Base-by-base conservation (phyloP, 2,888 invertebrate species). In the Pantelozetes paolii region DNA sequence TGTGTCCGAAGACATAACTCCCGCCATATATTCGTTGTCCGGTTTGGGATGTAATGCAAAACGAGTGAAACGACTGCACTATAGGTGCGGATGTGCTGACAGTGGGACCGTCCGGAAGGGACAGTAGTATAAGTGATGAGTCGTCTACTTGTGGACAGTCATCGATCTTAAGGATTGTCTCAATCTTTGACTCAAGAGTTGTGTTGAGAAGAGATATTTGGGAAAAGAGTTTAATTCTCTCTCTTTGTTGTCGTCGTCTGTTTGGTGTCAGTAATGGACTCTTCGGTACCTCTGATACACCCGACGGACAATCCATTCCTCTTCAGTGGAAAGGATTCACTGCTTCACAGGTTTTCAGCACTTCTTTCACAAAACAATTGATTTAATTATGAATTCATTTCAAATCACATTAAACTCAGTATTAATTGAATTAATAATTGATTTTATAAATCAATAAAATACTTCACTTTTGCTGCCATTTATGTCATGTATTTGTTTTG, bases 21-120 rank as follows among this genome's bases (percentile, higher is more conserved):
- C 71, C 71, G 18, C 99, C 99, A 85, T 94, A 95, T 78, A 90
- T 90, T 79, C 96, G 86, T 78, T 90, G 90, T 73, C 97, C 98
- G 87, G 99, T 96, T 85, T 98, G 97, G 79, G 92, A 87, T 18
- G 98, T 98, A 76, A 98, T 93, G 74, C 98, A 89, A 85, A 98
- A 99, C 69, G 96, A 92, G 84, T 99, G 99, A 83, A 97, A 95
- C 81, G 87, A 88, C 15, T 95, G 91, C 79, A 91, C 90, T 74
- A 88, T 84, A 62, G 70, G 71, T 26, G 42, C 57, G 54, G 48
- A 26, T 18, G 40, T 30, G 40, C 26, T 59, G n/a, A 75, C 48
- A 8, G 62, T 36, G 18, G 71, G 62, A 15, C 74, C 75, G 30
- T 71, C 48, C 5, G 76, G 76, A n/a, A 76, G 30, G 20, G 76